Evolutionary conservation across 1,140 invertebrate species (phyloP), one percentile per base, ranked within the genome.

Genomic region (Lepidostoma basale): DNA sequence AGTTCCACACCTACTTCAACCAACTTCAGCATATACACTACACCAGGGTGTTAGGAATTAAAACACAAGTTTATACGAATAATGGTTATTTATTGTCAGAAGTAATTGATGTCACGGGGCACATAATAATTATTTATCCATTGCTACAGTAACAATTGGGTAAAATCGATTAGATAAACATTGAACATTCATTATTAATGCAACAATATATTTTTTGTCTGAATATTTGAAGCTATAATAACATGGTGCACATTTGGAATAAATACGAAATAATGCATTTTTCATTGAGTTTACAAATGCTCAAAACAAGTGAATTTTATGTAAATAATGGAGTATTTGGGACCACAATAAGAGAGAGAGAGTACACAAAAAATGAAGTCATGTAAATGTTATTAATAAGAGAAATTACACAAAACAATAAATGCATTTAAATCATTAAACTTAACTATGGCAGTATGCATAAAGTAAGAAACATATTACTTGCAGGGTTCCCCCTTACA

Each of bases 71-170:
- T n/a, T 44, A n/a, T 28, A 62, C 28, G 39, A 62, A 62, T 62
- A 45, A 45, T 62, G 40, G 16, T 62, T 54, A 62, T 62, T 62
- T 62, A 62, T 62, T 62, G 59, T 62, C 59, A 44, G 40, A 44
- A 62, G 59, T 62, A 62, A 62, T 62, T 62, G 39, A 62, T 62
- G 25, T 28, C 45, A 26, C 25, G 44, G 39, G 59, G 25, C 40
- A 62, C 59, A 42, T 25, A 62, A 62, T 62, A 62, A 39, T 62
- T 45, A 40, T 54, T 54, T 45, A 40, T 54, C 30, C 49, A 54
- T 59, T 59, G 36, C 36, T 22, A 62, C 20, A 62, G 22, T 62
- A 62, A 62, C 59, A 62, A 62, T 62, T 62, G 39, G 33, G 44
- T 44, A 62, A 42, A 62, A 20, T 62, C 45, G 40, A 14, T 62